These are phyloP conservation scores for Lampris incognitus DNA, from an alignment of 2,113 vertebrate genomes.

Conservation along the genomic window DNA sequence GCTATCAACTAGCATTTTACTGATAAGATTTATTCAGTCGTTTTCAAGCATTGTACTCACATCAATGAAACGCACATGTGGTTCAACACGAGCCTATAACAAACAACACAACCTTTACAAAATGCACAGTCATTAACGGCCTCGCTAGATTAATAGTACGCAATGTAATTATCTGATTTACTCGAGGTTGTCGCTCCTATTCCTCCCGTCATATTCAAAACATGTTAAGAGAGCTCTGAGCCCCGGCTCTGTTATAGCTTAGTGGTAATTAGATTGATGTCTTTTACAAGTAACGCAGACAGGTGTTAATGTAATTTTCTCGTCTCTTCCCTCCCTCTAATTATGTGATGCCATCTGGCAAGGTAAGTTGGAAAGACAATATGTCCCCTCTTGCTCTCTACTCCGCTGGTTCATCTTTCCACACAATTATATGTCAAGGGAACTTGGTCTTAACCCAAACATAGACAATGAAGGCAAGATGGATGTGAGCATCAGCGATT, in stretches of 20 bases:
- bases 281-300: constrained; percentile 70
- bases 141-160: too few species aligned
- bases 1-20: background rate
- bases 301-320: constrained; percentile 76
- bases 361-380: constrained; percentile 48
- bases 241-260: constrained; percentile 39
- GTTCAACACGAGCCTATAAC: too few species aligned
- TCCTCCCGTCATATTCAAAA: constrained; percentile 43
- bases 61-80: background rate
- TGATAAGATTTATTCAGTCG: background rate
- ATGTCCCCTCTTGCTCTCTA: constrained; percentile 33
- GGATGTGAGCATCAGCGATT: too few species aligned
- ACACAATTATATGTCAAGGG: constrained; percentile 5
- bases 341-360: constrained; percentile 80
- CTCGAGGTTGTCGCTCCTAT: constrained; percentile 29
- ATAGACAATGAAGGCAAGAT: background rate
- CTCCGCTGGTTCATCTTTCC: constrained; percentile 41
- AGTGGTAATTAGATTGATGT: constrained; percentile 72
- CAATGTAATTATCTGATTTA: constrained; percentile 52
- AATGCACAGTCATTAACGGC: too few species aligned
- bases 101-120: too few species aligned
- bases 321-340: constrained; percentile 70
- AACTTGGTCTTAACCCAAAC: constrained; percentile 1
- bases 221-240: constrained; percentile 46
- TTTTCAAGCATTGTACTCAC: background rate